Evolutionary conservation across 2,113 vertebrate genomes (phyloP), one percentile per base, ranked within the genome.

Genomic region (Nyctibius bracteatus): DNA sequence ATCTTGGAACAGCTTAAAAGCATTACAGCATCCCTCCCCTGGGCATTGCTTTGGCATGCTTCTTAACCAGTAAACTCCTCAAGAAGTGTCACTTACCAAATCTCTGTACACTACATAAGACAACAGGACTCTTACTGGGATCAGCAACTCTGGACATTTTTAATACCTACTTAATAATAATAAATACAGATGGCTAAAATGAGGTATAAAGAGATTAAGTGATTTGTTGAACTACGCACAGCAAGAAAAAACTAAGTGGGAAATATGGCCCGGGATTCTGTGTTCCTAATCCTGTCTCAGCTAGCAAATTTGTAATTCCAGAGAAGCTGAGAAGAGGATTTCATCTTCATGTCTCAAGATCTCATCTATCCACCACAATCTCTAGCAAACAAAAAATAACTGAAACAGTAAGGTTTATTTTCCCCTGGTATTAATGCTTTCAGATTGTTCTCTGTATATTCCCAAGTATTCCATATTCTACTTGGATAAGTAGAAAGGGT

Each of bases 121-220:
- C 58, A 86, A 80, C 14, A 83, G 46, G n/a, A 75, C 15, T 39
- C 5, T 88, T 65, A 86, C 14, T 14, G 68, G 54, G 47, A 88
- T 75, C 85, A 91, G 10, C 31, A 81, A 25, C n/a, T 86, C 57
- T 58, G 14, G 25, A 22, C 23, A 66, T 77, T 94, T 91, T 85
- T 85, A 90, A 93, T 85, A 63, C 59, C 43, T 87, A 11, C 39
- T 94, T 95, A 96, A 91, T 92, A 90, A 87, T 81, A 91, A 92
- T 81, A 94, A 95, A 85, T 94, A 93, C 16, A 77, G 49, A 30
- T 65, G 44, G 24, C n/a, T 85, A 87, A 92, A 92, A 79, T 68
- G 6, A 85, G 14, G 12, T 66, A 80, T 88, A 93, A 92, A 95
- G 61, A 77, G 68, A 94, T 94, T 91, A 95, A 93, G 25, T 77